Evolutionary conservation across 1,140 invertebrate genomes (phyloP).

Genomic region (Sesamia nonagrioides): DNA sequence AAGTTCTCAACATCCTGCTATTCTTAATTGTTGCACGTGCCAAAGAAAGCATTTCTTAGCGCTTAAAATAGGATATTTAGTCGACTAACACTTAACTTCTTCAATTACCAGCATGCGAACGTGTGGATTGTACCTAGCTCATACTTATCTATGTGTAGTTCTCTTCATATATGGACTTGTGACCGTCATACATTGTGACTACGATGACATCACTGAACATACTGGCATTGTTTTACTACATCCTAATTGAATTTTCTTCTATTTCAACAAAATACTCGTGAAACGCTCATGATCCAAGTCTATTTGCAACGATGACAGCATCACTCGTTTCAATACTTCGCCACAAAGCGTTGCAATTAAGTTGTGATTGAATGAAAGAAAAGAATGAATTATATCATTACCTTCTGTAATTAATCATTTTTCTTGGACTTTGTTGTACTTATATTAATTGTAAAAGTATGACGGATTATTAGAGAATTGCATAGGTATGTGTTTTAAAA

Average conservation of each 20-base stretch:
- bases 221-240: constrained; percentile 20
- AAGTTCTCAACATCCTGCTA: constrained; percentile 8
- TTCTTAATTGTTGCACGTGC: constrained; percentile 38
- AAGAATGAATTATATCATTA: constrained; percentile 34
- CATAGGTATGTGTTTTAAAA: not conserved
- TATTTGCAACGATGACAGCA: constrained; percentile 30
- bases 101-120: constrained; percentile 8
- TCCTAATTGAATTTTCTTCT: constrained; percentile 23
- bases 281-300: not conserved
- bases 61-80: constrained; percentile 29
- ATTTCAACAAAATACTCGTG: constrained; percentile 2
- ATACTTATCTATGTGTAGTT: not conserved
- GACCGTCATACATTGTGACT: constrained; percentile 23
- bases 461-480: not conserved
- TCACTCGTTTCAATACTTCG: not conserved
- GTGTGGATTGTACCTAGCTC: not conserved
- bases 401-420: not conserved
- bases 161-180: constrained; percentile 21
- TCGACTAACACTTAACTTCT: constrained; percentile 2
- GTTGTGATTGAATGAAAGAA: too few species aligned
- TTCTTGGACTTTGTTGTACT: not conserved
- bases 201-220: constrained; percentile 29
- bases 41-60: constrained; percentile 25
- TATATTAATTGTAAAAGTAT: constrained; percentile 12
- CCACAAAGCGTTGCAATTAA: constrained; percentile 18